A percentile compares a stretch with the other conserved stretches of the same genome.
Evolutionary conservation across 2,888 invertebrate species (phyloP).

Genomic region (Cheilosia soror): DNA sequence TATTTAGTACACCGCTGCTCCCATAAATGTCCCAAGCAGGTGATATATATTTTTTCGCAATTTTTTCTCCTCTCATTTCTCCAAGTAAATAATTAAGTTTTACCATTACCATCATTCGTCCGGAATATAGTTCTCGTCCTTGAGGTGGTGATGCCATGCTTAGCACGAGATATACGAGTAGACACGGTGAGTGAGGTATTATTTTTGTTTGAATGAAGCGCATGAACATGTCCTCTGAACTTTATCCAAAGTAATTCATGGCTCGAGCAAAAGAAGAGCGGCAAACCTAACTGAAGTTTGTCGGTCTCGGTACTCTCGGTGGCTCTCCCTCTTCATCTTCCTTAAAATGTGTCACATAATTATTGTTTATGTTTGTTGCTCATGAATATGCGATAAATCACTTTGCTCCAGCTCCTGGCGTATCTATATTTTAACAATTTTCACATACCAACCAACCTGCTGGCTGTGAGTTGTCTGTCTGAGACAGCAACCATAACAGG

Average conservation of each 20-base stretch:
- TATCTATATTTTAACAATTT: constrained; percentile 20
- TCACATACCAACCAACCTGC: not conserved
- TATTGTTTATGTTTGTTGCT: constrained; percentile 73
- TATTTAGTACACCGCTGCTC: constrained; percentile 54
- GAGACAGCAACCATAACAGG: constrained; percentile 15
- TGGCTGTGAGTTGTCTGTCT: constrained; percentile 38
- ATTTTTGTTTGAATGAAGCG: constrained; percentile 40
- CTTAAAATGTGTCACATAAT: constrained; percentile 65
- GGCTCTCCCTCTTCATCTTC: not conserved
- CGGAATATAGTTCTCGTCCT: constrained; percentile 40
- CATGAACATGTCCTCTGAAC: constrained; percentile 64
- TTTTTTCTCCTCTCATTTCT: constrained; percentile 19
- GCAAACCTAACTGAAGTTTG: constrained; percentile 28
- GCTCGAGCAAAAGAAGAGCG: not conserved
- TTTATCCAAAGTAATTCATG: constrained; percentile 56
- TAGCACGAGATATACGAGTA: constrained; percentile 31
- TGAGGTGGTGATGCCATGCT: constrained; percentile 38
- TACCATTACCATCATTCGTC: constrained; percentile 7
- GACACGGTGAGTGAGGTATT: constrained; percentile 16
- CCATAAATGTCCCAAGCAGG: constrained; percentile 59
- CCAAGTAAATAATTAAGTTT: constrained; percentile 59
- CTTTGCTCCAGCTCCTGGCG: constrained; percentile 37
- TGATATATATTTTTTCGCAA: constrained; percentile 42
- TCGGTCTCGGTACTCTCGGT: not conserved
- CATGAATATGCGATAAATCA: constrained; percentile 73